Conservation (phyloP, 2,888 invertebrate genomes). For the Trichogramma evanescens region DNA sequence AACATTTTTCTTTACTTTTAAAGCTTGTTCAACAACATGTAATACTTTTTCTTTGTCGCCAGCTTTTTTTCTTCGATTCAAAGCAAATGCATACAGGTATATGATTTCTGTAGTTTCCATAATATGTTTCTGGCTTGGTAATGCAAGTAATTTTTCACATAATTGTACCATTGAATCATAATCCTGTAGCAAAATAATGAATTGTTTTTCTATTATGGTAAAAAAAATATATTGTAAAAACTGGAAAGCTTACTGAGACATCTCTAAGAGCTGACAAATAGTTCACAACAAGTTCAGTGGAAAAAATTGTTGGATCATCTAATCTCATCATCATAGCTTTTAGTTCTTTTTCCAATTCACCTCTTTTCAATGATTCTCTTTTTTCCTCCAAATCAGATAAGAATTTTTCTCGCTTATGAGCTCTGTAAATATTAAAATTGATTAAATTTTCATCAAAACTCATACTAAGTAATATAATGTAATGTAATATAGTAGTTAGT, state of each 20-base stretch:
- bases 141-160: slow-evolving; percentile 84
- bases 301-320: slow-evolving; percentile 94
- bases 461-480: neutral
- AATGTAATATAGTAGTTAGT: slow-evolving; percentile 36
- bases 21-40: slow-evolving; percentile 81
- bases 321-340: slow-evolving; percentile 86
- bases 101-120: slow-evolving; percentile 85
- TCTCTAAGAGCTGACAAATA: slow-evolving; percentile 87
- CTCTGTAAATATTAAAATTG: slow-evolving; percentile 53
- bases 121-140: slow-evolving; percentile 82
- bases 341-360: slow-evolving; percentile 71
- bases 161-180: slow-evolving; percentile 96
- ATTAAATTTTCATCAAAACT: neutral
- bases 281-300: slow-evolving; percentile 91
- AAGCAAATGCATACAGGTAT: slow-evolving; percentile 92
- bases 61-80: slow-evolving; percentile 87
- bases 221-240: neutral
- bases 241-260: slow-evolving; percentile 55
- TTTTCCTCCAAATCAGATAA: slow-evolving; percentile 86
- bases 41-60: slow-evolving; percentile 94
- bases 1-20: slow-evolving; percentile 87
- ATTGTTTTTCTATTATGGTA: neutral
- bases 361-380: slow-evolving; percentile 77
- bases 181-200: slow-evolving; percentile 52
- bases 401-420: slow-evolving; percentile 96